Percentiles rank a stretch among this genome's conserved stretches.
Conservation (phyloP, 2,888 invertebrate genomes). For the Cistogaster globosa region DNA sequence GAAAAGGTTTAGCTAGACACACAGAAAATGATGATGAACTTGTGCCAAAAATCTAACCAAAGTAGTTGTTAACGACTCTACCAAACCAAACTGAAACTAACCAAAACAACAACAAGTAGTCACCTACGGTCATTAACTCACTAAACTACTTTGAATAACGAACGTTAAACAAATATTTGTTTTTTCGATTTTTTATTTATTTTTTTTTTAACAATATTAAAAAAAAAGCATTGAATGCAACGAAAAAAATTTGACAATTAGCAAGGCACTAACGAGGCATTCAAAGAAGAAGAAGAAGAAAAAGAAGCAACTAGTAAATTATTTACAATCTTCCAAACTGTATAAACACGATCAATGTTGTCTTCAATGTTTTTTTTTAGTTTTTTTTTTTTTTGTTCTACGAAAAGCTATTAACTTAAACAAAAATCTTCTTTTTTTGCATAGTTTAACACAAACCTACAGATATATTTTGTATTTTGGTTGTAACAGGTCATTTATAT, state of each 20-base stretch:
- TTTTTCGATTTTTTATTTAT: conserved; percentile 11
- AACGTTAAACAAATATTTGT: conserved; percentile 43
- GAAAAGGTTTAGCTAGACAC: conserved; percentile 6
- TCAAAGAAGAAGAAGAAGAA: conserved; percentile 17
- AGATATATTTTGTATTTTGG: conserved; percentile 25
- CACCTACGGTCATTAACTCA: conserved; percentile 66
- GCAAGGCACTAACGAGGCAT: conserved; percentile 26
- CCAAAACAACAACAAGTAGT: conserved; percentile 21
- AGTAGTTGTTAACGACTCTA: conserved; percentile 40
- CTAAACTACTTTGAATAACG: conserved; percentile 67
- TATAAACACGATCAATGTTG: conserved; percentile 12
- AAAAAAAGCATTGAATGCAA: conserved; percentile 7
- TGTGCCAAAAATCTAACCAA: conserved; percentile 65
- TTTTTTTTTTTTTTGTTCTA: conserved; percentile 12
- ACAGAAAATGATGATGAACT: conserved; percentile 66
- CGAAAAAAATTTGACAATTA: neutral
- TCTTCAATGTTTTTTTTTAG: conserved; percentile 20
- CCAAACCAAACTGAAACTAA: conserved; percentile 2
- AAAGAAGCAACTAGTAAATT: conserved; percentile 30
- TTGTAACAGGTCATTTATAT: conserved; percentile 61
- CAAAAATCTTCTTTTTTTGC: conserved; percentile 5
- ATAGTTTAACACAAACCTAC: neutral
- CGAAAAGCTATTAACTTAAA: conserved; percentile 41
- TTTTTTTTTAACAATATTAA: neutral
- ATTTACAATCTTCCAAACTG: conserved; percentile 12